phyloP scores from a whole-genome alignment of 2,888 invertebrate genomes.

The Dasypolia templi region DNA sequence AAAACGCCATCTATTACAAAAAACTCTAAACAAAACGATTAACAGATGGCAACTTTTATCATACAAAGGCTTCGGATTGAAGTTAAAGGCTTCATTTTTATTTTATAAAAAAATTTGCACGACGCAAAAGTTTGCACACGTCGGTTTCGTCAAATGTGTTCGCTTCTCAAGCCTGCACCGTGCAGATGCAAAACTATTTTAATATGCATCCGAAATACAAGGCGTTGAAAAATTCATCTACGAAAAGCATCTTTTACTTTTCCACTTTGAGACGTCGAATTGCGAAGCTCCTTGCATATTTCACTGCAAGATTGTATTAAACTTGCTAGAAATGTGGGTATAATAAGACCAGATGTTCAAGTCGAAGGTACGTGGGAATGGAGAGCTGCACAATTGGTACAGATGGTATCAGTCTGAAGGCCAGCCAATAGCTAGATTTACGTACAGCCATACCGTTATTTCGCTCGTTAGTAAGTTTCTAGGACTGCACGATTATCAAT shows the following conservation, averaged over 20 bases:
- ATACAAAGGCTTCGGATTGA: no score
- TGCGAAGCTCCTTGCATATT: conserved; percentile 41
- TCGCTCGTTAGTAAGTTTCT: conserved; percentile 77
- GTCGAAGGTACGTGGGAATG: conserved; percentile 71
- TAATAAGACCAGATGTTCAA: conserved; percentile 62
- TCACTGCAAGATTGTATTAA: conserved; percentile 47
- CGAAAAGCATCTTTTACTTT: conserved; percentile 48
- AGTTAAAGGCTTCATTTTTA: no score
- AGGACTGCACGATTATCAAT: conserved; percentile 70
- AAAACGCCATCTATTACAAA: no score
- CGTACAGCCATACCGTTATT: conserved; percentile 75
- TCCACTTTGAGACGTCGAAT: conserved; percentile 50
- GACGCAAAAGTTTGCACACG: conserved; percentile 5
- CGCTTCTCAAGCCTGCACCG: conserved; percentile 19
- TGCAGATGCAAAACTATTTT: conserved; percentile 44
- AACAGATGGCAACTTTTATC: no score
- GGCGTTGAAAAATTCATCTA: conserved; percentile 57
- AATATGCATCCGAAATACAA: conserved; percentile 47
- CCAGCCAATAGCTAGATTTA: conserved; percentile 72
- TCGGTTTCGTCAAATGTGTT: conserved; percentile 33
- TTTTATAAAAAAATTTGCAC: no score
- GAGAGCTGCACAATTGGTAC: conserved; percentile 68
- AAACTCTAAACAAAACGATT: no score
- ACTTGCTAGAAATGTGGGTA: conserved; percentile 49
- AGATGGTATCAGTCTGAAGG: conserved; percentile 72